Evolutionary conservation across 2,888 invertebrate genomes (phyloP).

Genomic region (Elgonia sp.): DNA sequence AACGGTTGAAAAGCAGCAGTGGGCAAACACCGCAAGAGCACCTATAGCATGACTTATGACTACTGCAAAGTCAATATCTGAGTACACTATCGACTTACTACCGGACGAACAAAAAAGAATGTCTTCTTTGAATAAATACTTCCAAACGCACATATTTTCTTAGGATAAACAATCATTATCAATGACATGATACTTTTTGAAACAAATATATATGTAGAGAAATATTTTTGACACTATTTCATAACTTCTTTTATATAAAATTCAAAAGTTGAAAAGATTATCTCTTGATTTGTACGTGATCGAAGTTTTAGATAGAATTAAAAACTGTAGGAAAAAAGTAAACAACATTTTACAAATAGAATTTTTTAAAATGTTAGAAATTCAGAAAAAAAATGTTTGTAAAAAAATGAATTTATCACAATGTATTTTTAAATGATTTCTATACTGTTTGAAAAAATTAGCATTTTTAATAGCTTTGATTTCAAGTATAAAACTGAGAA

Average conservation of each 20-base stretch:
- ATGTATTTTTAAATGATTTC: too few species aligned
- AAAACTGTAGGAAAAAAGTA: too few species aligned
- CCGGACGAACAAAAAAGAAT: constrained; percentile 63
- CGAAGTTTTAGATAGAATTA: too few species aligned
- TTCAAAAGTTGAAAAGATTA: too few species aligned
- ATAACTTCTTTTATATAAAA: constrained; percentile 1
- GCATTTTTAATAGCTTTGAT: too few species aligned
- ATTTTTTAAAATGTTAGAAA: too few species aligned
- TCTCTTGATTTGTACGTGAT: too few species aligned
- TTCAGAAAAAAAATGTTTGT: too few species aligned
- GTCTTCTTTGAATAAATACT: constrained; percentile 66
- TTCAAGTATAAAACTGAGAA: too few species aligned
- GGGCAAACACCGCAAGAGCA: constrained; percentile 62
- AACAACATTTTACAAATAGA: too few species aligned
- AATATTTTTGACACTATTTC: constrained; percentile 11
- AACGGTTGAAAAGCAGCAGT: constrained; percentile 70
- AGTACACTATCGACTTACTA: constrained; percentile 70
- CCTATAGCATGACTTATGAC: constrained; percentile 73
- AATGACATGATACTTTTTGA: constrained; percentile 60
- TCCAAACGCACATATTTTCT: constrained; percentile 63
- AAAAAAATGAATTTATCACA: too few species aligned
- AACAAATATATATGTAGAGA: constrained; percentile 42
- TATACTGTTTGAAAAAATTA: too few species aligned
- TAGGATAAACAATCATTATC: constrained; percentile 65
- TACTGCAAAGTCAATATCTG: constrained; percentile 73